Base-by-base conservation (phyloP, 2,888 invertebrate species). In the Magallana nippona region DNA sequence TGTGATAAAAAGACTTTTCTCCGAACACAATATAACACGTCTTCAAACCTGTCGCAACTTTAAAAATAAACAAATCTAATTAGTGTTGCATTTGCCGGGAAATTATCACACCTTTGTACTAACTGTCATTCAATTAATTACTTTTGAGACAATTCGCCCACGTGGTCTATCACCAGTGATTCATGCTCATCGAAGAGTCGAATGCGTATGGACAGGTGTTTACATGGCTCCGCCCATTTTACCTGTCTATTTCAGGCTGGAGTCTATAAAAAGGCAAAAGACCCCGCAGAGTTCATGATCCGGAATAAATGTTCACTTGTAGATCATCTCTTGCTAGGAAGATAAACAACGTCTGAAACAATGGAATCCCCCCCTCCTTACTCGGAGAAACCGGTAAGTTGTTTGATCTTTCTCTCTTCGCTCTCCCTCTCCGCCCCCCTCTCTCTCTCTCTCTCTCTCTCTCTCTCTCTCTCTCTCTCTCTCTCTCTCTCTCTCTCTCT, bases 151-250 rank as follows among this genome's bases (percentile, higher is more conserved):
- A 44, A 44, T 44, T 44, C 5, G 44, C 27, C 3, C 71, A 71
- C 71, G 71, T 71, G 71, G 71, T 71, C 13, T 27, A 27, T 32
- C 71, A 71, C 71, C 22, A 71, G 71, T 71, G 71, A 27, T 32
- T 63, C 22, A 22, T 32, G 32, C 32, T 19, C 17, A 2, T 15
- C 15, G 13, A 13, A 71, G 27, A 15, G 32, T 15, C 71, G 3
- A 27, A 22, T 15, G 2, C 5, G 22, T 32, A 71, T 32, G 22
- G 71, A 71, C 22, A 27, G 27, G 60, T 60, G 60, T 60, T 19
- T 71, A n/a, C n/a, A 71, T 13, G 44, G 32, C 27, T 13, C 71
- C 71, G 71, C 71, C 71, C 27, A 19, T 22, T 44, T 22, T 71
- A 13, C 60, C 19, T 71, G 71, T 71, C 71, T 27, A 71, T 71